phyloP scores from a whole-genome alignment of 64 coral and sea anemone genomes.

The Stichodactyla helianthus region DNA sequence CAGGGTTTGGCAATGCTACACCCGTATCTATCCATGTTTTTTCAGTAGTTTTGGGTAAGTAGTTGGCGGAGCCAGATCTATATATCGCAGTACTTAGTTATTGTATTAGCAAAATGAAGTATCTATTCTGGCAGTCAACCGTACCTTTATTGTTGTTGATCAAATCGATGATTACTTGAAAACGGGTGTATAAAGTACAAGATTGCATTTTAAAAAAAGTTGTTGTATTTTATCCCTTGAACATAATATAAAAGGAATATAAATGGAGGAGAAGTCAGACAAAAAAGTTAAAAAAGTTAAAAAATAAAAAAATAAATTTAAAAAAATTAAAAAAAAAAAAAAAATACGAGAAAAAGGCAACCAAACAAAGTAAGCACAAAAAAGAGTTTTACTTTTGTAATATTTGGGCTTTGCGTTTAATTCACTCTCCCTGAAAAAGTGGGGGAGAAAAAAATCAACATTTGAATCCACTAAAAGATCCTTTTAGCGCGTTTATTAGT shows the following conservation, averaged over 20 bases:
- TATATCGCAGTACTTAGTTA: not conserved
- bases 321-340: not conserved
- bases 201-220: too few species aligned
- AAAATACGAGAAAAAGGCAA: not conserved
- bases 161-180: not conserved
- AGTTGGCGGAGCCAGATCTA: not conserved
- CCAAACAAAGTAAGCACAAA: not conserved
- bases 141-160: not conserved
- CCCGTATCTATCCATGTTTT: not conserved
- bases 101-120: conserved; percentile 2
- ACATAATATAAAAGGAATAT: not conserved
- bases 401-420: not conserved
- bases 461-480: conserved; percentile 13
- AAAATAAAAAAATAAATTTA: not conserved
- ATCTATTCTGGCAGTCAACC: conserved; percentile 11
- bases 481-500: conserved; percentile 11
- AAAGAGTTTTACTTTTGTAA: not conserved
- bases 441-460: not conserved
- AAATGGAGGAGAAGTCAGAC: too few species aligned
- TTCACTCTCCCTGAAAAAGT: not conserved
- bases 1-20: not conserved
- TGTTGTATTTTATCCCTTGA: not conserved
- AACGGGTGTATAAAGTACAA: not conserved
- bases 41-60: not conserved
- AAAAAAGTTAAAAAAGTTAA: not conserved